Evolutionary conservation across 2,797 vertebrate species (phyloP).

Genomic region (Iguana delicatissima): DNA sequence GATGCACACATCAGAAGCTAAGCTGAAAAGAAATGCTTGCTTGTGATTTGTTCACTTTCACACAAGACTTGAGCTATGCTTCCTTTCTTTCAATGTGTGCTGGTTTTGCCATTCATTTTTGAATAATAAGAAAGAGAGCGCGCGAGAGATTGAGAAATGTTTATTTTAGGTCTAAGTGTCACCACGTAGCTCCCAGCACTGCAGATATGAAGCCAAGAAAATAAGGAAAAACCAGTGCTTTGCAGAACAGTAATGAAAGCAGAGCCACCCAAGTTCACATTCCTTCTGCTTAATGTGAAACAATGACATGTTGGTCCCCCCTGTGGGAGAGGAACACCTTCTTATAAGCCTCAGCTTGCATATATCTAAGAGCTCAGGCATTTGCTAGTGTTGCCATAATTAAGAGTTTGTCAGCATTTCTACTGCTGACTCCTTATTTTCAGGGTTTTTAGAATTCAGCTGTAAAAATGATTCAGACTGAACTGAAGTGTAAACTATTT

Average conservation of each 20-base stretch:
- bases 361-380: slow-evolving; percentile 42
- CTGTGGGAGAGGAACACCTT: slow-evolving; percentile 45
- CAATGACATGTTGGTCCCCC: slow-evolving; percentile 34
- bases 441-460: slow-evolving; percentile 41
- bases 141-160: slow-evolving; percentile 27
- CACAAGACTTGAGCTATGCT: slow-evolving; percentile 60
- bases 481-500: slow-evolving; percentile 40
- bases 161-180: slow-evolving; percentile 67
- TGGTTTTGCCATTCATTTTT: slow-evolving; percentile 57
- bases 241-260: slow-evolving; percentile 64
- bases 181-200: slow-evolving; percentile 44
- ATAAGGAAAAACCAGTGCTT: slow-evolving; percentile 45
- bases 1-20: slow-evolving; percentile 58
- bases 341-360: slow-evolving; percentile 58
- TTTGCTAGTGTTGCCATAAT: slow-evolving; percentile 64
- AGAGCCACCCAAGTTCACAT: slow-evolving; percentile 51
- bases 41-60: slow-evolving; percentile 72
- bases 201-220: slow-evolving; percentile 63
- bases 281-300: slow-evolving; percentile 57
- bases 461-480: slow-evolving; percentile 51
- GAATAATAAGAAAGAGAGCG: slow-evolving; percentile 57
- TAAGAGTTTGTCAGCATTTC: slow-evolving; percentile 59
- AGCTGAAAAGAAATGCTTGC: slow-evolving; percentile 54
- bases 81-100: slow-evolving; percentile 66
- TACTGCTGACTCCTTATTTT: slow-evolving; percentile 52